These are phyloP conservation scores for Tiliacea citrago DNA, from an alignment of 2,888 invertebrate genomes.

Conservation along the genomic window DNA sequence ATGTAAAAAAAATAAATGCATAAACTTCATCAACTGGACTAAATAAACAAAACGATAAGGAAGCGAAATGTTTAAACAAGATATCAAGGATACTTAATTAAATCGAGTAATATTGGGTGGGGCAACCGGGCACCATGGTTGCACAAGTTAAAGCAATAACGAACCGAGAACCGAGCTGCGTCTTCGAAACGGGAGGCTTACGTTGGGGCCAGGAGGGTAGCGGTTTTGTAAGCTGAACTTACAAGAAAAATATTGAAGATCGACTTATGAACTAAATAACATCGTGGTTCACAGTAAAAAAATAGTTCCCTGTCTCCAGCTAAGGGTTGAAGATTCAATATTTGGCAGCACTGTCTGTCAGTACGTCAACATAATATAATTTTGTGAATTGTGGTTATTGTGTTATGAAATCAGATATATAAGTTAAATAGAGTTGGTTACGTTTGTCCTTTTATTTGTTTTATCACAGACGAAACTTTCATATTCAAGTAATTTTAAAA, in stretches of 20 bases:
- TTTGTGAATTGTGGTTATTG: not conserved
- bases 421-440: not conserved
- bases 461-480: not conserved
- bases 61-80: constrained; percentile 32
- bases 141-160: constrained; percentile 59
- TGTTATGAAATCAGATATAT: not conserved
- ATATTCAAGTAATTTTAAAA: not conserved
- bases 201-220: constrained; percentile 10
- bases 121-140: constrained; percentile 42
- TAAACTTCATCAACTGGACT: not conserved
- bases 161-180: constrained; percentile 39
- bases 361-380: not conserved
- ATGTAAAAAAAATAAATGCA: not conserved
- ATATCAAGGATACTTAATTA: constrained; percentile 57
- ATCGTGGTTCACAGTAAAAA: not conserved
- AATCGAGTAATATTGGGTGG: constrained; percentile 52
- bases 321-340: not conserved
- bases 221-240: constrained; percentile 7
- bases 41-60: constrained; percentile 21
- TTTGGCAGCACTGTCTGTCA: not conserved
- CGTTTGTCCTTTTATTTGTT: not conserved
- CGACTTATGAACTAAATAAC: not conserved
- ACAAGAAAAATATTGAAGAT: not conserved
- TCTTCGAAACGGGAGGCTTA: constrained; percentile 47
- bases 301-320: not conserved